phyloP scores from a whole-genome alignment of 2,113 vertebrate species.

The Clarias magur region DNA sequence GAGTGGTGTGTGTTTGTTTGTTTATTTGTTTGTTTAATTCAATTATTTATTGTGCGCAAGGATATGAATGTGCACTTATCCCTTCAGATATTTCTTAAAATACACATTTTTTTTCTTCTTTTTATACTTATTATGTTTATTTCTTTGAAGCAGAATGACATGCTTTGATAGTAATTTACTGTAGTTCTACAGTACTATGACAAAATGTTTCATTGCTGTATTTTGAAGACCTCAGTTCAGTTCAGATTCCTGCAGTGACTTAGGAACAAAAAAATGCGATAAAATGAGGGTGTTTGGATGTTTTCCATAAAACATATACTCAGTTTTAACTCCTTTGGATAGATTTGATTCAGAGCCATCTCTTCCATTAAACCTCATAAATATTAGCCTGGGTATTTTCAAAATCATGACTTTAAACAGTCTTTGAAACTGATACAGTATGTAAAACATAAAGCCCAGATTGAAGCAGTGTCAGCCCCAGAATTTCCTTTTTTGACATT shows the following conservation, averaged over 20 bases:
- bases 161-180: not conserved
- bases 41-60: no score
- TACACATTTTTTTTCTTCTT: not conserved
- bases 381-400: constrained; percentile 60
- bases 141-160: not conserved
- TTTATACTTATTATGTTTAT: not conserved
- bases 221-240: not conserved
- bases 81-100: not conserved
- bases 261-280: constrained; percentile 23
- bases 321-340: constrained; percentile 55
- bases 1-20: not conserved
- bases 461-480: constrained; percentile 64
- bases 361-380: constrained; percentile 65
- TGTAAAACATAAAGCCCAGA: constrained; percentile 62
- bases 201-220: not conserved
- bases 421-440: constrained; percentile 61
- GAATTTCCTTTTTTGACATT: constrained; percentile 53
- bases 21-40: no score
- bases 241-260: constrained; percentile 34
- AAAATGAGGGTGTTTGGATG: constrained; percentile 51
- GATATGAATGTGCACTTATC: not conserved
- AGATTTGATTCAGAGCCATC: constrained; percentile 61
- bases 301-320: constrained; percentile 42
- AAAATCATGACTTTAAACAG: constrained; percentile 53
- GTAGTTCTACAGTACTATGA: not conserved